A percentile compares a stretch with the other conserved stretches of the same genome.
Conservation (phyloP, 2,888 invertebrate species). For the Altica lythri region DNA sequence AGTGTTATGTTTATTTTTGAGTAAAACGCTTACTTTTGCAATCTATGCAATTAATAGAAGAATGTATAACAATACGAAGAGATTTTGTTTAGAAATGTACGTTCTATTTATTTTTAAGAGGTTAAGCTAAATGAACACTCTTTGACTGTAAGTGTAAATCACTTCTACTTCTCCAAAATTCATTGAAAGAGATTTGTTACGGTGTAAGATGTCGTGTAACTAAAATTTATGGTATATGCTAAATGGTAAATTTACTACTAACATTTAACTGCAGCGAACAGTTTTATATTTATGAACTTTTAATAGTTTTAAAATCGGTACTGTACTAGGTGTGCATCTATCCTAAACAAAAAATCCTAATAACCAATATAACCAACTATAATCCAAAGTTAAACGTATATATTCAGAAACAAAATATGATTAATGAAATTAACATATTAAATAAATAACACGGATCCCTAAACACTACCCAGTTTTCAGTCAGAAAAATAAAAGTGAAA, state of each 20-base stretch:
- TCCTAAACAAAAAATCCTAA: no score
- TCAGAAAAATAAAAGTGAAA: no score
- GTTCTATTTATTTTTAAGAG: conserved; percentile 1
- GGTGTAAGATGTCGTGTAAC: conserved; percentile 1
- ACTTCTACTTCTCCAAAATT: neutral
- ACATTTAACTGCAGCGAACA: neutral
- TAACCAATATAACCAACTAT: no score
- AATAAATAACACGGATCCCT: no score
- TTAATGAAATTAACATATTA: no score
- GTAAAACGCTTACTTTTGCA: no score
- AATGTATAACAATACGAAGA: neutral
- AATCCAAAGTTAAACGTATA: no score
- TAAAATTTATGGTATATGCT: conserved; percentile 2
- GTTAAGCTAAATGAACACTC: neutral
- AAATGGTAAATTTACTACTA: conserved; percentile 1
- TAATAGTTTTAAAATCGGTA: no score
- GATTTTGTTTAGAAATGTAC: neutral
- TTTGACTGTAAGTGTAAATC: conserved; percentile 2
- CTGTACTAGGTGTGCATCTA: no score
- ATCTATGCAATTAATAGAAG: neutral
- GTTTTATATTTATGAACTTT: conserved; percentile 1
- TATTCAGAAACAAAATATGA: no score
- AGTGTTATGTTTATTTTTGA: no score
- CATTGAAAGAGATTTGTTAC: conserved; percentile 7
- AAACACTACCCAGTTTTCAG: no score